Conservation (phyloP, 2,113 vertebrate species). For the Eudorcas thomsonii region DNA sequence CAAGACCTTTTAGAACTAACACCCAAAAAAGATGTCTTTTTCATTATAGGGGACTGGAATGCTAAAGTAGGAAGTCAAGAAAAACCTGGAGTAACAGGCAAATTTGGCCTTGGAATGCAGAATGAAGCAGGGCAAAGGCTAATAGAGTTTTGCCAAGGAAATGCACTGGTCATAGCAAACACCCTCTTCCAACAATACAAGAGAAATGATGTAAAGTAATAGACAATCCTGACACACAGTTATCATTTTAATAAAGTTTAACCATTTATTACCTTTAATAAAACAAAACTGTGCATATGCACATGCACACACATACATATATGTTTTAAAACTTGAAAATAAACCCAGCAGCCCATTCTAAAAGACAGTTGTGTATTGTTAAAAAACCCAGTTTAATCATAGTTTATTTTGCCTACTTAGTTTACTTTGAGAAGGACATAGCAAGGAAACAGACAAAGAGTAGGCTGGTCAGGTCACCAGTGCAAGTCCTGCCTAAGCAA, state of each 20-base stretch:
- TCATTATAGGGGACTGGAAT: too few relatives aligned
- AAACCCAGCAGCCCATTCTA: background rate
- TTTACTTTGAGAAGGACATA: background rate
- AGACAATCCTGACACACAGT: background rate
- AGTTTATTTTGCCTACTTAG: background rate
- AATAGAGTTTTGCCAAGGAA: too few relatives aligned
- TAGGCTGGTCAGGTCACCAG: background rate
- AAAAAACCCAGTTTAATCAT: background rate
- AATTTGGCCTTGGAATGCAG: too few relatives aligned
- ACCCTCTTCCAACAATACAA: too few relatives aligned
- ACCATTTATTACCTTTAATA: background rate
- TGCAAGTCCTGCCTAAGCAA: too few relatives aligned
- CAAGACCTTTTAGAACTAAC: too few relatives aligned
- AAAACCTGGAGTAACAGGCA: too few relatives aligned
- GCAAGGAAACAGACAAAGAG: background rate
- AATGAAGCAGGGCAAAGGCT: too few relatives aligned
- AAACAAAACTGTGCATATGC: background rate
- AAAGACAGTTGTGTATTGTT: background rate
- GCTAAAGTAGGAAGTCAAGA: too few relatives aligned
- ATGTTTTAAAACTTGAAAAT: background rate
- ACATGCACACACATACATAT: background rate
- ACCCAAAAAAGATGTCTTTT: too few relatives aligned
- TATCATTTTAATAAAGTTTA: background rate
- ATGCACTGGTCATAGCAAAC: too few relatives aligned
- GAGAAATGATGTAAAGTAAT: background rate